Percentiles rank a stretch among this genome's conserved stretches.
phyloP scores from a whole-genome alignment of 1,140 invertebrate species.

The Neoseiulus cucumeris region DNA sequence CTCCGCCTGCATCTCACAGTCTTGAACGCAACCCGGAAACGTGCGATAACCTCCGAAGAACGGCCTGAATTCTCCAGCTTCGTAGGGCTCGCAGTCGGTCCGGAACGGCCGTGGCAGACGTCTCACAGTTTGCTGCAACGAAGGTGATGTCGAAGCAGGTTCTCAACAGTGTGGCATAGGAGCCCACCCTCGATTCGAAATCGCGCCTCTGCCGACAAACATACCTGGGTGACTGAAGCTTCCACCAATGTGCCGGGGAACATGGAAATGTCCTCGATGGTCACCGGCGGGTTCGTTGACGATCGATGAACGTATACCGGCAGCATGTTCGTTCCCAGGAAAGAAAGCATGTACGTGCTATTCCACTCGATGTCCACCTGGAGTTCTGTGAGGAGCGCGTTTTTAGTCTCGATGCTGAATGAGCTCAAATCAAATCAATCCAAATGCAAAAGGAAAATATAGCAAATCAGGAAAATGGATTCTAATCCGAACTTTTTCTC shows the following conservation, averaged over 20 bases:
- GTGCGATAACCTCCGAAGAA: not conserved
- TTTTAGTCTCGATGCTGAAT: too few species aligned
- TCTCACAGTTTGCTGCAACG: not conserved
- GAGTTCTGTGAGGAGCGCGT: not conserved
- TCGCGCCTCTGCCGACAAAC: too few species aligned
- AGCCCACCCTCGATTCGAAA: too few species aligned
- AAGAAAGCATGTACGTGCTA: not conserved
- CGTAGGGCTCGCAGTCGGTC: not conserved
- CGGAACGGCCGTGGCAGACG: not conserved
- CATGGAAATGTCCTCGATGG: not conserved
- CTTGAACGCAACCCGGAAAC: not conserved
- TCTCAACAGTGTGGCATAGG: too few species aligned
- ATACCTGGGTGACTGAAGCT: not conserved
- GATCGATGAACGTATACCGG: not conserved
- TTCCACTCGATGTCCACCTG: not conserved
- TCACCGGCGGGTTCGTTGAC: not conserved
- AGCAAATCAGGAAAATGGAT: too few species aligned
- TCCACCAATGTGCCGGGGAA: not conserved
- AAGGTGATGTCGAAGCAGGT: too few species aligned
- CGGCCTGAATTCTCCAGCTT: not conserved
- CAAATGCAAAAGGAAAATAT: not conserved
- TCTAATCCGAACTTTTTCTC: not conserved
- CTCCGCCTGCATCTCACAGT: not conserved
- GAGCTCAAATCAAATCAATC: not conserved
- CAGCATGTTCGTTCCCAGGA: not conserved